Evolutionary conservation across 2,113 vertebrate genomes (phyloP).

Genomic region (Petaurus breviceps): DNA sequence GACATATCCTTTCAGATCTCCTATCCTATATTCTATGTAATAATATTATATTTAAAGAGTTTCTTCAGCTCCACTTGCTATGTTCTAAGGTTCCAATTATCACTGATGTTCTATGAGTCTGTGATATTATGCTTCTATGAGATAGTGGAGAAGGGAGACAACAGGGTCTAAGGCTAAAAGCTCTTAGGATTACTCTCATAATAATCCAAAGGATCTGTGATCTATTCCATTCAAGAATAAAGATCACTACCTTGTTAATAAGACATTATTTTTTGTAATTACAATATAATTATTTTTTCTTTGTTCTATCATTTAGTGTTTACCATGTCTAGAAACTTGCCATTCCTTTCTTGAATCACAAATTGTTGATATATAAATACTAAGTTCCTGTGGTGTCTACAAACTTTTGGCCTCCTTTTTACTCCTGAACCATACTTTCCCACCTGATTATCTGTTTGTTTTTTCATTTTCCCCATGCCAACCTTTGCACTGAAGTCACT

Average conservation of each 20-base stretch:
- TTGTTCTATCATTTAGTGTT: neutral
- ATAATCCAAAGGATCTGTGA: neutral
- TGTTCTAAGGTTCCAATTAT: neutral
- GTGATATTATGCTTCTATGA: neutral
- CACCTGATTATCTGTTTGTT: neutral
- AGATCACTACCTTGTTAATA: neutral
- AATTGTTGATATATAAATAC: neutral
- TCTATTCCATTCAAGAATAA: neutral
- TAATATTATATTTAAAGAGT: neutral
- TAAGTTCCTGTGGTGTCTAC: neutral
- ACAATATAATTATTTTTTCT: neutral
- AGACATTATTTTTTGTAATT: neutral
- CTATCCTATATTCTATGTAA: neutral
- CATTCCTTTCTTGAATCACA: neutral
- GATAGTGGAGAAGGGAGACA: neutral
- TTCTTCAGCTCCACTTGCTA: neutral
- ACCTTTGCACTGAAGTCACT: neutral
- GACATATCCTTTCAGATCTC: neutral
- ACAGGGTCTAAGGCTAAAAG: neutral
- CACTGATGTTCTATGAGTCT: neutral
- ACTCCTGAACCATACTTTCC: neutral
- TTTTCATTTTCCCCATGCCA: neutral
- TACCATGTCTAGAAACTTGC: neutral
- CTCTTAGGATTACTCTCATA: neutral
- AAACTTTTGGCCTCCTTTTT: neutral